Base-by-base conservation (phyloP, 2,113 vertebrate genomes). In the Misgurnus anguillicaudatus region DNA sequence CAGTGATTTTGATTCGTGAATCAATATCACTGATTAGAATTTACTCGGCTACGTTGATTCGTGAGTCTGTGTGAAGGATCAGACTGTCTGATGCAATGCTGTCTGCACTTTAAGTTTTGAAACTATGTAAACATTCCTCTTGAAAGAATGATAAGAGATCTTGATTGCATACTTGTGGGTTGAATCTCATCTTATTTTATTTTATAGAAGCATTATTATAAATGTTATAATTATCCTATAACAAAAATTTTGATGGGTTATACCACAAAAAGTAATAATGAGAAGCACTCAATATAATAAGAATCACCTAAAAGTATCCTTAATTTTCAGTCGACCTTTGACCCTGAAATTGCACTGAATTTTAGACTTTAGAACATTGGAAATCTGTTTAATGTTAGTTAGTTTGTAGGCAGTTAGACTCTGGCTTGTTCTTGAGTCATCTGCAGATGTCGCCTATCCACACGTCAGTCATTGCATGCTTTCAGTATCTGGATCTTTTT, bases 401-500 rank as follows among this genome's bases (percentile, higher is more conserved):
- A 31, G 24, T 31, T 31, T 31, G 24, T 31, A 31, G 24, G 24
- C 24, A 31, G 24, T 31, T 31, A 51, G 19, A 57, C 53, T 57
- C 9, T 48, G 7, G 47, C 53, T 21, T 42, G 70, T 60, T 72
- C n/a, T 58, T 0, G 6, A 21, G 70, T 4, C 4, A 14, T 4
- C 41, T 58, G n/a, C 0, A 4, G 38, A 72, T 57, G 51, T 71
- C 51, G 51, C 13, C 9, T 41, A n/a, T 42, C 69, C 9, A 5
- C 68, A 39, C 9, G 4, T 2, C 16, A 39, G 5, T 71, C 10
- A 42, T 72, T 7, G 38, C 74, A 38, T 63, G 45, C 67, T 51
- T 73, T 77, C 6, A 19, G 24, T 69, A 74, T 70, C 62, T 63
- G 74, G 63, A 76, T 57, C 51, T 19, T 53, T n/a, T 67, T 83